Conservation (phyloP, 1,140 invertebrate genomes). For the Thalassaphorura encarpata region DNA sequence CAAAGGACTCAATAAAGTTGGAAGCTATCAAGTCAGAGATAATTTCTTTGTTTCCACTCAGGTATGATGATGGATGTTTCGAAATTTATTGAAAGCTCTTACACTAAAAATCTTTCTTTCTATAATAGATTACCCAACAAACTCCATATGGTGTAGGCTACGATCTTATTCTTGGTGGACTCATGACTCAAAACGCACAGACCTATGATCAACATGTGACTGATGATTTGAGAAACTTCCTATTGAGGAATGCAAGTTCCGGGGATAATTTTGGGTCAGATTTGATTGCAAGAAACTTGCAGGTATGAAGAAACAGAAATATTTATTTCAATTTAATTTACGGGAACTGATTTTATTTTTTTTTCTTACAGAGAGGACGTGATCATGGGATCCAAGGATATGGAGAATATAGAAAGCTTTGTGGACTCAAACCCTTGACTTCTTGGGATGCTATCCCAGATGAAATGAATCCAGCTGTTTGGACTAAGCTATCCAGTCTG, state of each 20-base stretch:
- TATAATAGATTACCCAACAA: neutral
- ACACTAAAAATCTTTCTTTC: neutral
- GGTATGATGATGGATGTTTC: neutral
- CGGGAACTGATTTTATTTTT: neutral
- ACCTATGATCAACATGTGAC: slow-evolving; percentile 25
- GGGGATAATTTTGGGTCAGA: slow-evolving; percentile 24
- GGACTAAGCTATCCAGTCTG: slow-evolving; percentile 24
- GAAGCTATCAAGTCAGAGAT: slow-evolving; percentile 16
- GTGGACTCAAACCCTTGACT: slow-evolving; percentile 48
- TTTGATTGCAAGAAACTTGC: slow-evolving; percentile 28
- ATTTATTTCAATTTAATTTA: neutral
- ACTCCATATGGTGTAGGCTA: slow-evolving; percentile 22
- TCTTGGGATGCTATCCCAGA: slow-evolving; percentile 64
- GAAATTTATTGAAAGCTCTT: neutral
- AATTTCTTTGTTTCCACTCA: slow-evolving; percentile 20
- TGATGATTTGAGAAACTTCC: slow-evolving; percentile 27
- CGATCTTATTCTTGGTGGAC: slow-evolving; percentile 23
- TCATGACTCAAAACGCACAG: slow-evolving; percentile 20
- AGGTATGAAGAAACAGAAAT: slow-evolving; percentile 3
- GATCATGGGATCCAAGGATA: slow-evolving; percentile 55
- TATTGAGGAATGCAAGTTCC: slow-evolving; percentile 11
- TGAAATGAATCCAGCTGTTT: slow-evolving; percentile 42
- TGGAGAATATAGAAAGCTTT: slow-evolving; percentile 44
- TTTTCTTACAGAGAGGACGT: slow-evolving; percentile 48
- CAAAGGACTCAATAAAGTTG: slow-evolving; percentile 2